A percentile compares a stretch with the other conserved stretches of the same genome.
Evolutionary conservation across 2,797 vertebrate genomes (phyloP).

Genomic region (Periparus ater): DNA sequence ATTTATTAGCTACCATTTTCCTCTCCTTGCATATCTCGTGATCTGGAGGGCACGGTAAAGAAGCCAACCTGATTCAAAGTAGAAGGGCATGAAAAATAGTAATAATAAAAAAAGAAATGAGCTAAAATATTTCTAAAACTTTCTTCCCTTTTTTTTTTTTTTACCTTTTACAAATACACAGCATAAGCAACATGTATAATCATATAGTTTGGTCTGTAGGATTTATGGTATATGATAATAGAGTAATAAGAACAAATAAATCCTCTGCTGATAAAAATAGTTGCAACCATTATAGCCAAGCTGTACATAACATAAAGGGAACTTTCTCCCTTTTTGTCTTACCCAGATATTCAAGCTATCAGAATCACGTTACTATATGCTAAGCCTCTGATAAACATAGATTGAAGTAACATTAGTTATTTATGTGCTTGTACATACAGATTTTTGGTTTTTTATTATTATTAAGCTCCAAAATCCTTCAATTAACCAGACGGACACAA

Average conservation of each 20-base stretch:
- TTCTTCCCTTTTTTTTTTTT: not conserved
- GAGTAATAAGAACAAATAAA: not conserved
- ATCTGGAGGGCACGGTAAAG: slow-evolving; percentile 8
- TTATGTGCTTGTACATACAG: not conserved
- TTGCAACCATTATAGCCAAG: not conserved
- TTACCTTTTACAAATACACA: not conserved
- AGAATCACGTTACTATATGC: not conserved
- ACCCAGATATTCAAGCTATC: not conserved
- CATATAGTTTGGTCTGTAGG: not conserved
- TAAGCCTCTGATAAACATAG: not conserved
- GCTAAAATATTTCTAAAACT: not conserved
- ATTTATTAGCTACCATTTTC: slow-evolving; percentile 53
- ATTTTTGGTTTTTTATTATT: not conserved
- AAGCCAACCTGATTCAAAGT: not conserved
- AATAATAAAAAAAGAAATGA: not conserved
- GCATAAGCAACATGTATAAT: not conserved
- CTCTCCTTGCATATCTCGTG: not conserved
- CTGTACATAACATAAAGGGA: not conserved
- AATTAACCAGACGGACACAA: not conserved
- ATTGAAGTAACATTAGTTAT: not conserved
- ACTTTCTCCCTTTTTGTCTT: not conserved
- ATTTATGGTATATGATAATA: slow-evolving; percentile 1
- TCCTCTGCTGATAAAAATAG: not conserved
- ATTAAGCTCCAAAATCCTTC: not conserved
- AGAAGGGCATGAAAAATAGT: slow-evolving; percentile 13